Evolutionary conservation across 2,797 vertebrate species (phyloP).

Genomic region (Leptoclinus maculatus): DNA sequence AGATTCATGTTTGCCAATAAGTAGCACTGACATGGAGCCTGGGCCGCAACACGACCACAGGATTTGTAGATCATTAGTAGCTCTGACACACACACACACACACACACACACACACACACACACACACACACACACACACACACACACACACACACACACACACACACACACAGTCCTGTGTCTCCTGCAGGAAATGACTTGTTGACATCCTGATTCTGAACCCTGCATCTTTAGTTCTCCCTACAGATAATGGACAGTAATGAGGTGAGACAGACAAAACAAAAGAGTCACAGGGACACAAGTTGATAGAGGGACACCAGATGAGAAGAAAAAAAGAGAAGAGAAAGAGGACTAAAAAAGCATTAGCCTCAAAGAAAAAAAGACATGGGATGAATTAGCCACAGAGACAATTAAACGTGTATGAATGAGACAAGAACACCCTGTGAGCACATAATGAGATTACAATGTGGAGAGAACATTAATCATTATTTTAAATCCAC

Average conservation of each 20-base stretch:
- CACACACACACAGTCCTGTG: constrained; percentile 29
- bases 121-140: constrained; percentile 14
- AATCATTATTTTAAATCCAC: constrained; percentile 72
- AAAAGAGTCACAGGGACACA: constrained; percentile 30
- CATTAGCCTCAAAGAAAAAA: constrained; percentile 31
- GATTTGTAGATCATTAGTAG: constrained; percentile 77
- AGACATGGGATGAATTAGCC: constrained; percentile 60
- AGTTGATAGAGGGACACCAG: constrained; percentile 15
- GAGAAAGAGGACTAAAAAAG: background rate
- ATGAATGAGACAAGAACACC: constrained; percentile 75
- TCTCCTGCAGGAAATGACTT: constrained; percentile 71
- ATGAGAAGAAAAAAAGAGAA: background rate
- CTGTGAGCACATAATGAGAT: constrained; percentile 76
- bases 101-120: constrained; percentile 8
- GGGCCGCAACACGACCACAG: constrained; percentile 50
- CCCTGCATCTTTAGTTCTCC: constrained; percentile 55
- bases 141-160: constrained; percentile 15
- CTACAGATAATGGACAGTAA: constrained; percentile 65
- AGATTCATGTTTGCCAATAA: constrained; percentile 68
- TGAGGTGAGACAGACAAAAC: constrained; percentile 55
- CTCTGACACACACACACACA: background rate
- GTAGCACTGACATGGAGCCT: constrained; percentile 53
- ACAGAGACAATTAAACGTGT: constrained; percentile 61
- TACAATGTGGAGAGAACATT: constrained; percentile 76
- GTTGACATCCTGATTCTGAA: constrained; percentile 70